Conservation (phyloP, 2,113 vertebrate species). For the Talpa occidentalis region DNA sequence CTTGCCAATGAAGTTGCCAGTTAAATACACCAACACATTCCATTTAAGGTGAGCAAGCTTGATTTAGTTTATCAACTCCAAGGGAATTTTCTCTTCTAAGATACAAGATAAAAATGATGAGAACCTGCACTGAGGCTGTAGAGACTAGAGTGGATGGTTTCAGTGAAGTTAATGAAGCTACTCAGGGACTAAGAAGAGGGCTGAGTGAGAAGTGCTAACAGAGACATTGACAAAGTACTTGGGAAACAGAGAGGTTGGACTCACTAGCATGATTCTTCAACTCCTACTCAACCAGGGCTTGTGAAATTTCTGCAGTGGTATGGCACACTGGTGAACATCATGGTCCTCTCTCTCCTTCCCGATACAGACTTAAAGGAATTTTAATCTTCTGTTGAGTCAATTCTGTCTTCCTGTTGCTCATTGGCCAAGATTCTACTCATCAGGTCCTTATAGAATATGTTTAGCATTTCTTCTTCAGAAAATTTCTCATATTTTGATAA, state of each 20-base stretch:
- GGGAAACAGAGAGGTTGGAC: neutral
- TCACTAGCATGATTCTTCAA: neutral
- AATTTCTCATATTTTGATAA: neutral
- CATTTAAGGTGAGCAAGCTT: neutral
- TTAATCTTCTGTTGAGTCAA: neutral
- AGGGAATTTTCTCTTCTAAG: conserved; percentile 2
- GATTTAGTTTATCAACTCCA: neutral
- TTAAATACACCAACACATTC: neutral
- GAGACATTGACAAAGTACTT: neutral
- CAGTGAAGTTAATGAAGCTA: neutral
- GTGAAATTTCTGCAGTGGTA: neutral
- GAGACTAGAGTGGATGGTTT: neutral
- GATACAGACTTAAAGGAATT: neutral
- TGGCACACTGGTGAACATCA: neutral
- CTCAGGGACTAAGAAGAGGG: neutral
- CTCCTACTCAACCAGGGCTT: neutral
- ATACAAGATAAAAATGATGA: neutral
- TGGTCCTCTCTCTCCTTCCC: neutral
- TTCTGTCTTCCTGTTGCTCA: neutral
- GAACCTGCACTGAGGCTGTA: neutral
- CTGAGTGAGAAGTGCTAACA: neutral
- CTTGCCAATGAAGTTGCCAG: neutral
- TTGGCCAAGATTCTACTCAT: neutral
- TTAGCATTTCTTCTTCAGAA: neutral
- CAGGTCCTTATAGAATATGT: neutral